Conservation (phyloP, 2,113 vertebrate genomes). For the Dunckerocampus dactyliophorus region DNA sequence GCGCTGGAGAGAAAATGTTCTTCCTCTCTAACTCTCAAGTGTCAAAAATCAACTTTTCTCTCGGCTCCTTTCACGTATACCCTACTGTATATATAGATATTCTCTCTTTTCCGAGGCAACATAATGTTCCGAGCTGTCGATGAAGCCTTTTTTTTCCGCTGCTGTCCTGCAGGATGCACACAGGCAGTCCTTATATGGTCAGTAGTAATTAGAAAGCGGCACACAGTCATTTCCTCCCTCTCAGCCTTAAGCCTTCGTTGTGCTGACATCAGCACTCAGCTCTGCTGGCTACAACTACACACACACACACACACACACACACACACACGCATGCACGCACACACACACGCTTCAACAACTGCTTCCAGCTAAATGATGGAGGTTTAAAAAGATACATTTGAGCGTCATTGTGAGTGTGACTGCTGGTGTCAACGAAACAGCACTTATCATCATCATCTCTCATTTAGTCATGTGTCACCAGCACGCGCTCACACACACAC, state of each 20-base stretch:
- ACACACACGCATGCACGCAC: constrained; percentile 13
- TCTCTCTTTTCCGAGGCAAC: background rate
- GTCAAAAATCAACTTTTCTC: background rate
- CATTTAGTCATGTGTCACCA: no score
- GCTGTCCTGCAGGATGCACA: constrained; percentile 24
- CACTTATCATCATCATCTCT: no score
- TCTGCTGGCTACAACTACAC: constrained; percentile 39
- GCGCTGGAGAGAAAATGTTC: no score
- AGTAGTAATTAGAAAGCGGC: constrained; percentile 53
- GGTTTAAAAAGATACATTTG: no score
- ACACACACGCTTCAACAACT: background rate
- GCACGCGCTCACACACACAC: no score
- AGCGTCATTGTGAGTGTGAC: no score
- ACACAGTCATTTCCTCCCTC: constrained; percentile 59
- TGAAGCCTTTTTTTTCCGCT: constrained; percentile 32
- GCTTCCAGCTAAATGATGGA: no score
- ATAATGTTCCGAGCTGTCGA: background rate
- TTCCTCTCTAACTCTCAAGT: no score
- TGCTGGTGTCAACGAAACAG: no score
- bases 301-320: constrained; percentile 16
- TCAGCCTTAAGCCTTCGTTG: constrained; percentile 61
- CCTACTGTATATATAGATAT: no score
- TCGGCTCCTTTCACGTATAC: no score
- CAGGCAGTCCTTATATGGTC: constrained; percentile 47
- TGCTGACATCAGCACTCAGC: constrained; percentile 74